phyloP scores from a whole-genome alignment of 92 coral and sea anemone genomes.

The Porites rus region DNA sequence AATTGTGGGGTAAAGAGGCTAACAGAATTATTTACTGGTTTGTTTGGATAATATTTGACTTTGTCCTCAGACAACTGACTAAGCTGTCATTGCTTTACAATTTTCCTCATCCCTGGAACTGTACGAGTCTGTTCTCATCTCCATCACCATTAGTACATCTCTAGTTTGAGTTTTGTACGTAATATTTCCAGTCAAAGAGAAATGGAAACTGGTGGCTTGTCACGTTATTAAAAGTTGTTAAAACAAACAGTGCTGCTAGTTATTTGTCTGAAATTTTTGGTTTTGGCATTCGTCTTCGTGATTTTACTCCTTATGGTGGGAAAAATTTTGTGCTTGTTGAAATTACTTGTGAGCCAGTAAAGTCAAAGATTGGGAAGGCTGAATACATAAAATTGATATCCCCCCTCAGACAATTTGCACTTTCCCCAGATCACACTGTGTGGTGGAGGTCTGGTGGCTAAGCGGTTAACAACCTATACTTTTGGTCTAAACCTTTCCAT shows the following conservation, averaged over 20 bases:
- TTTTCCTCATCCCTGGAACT: background rate
- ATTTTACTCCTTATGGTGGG: too few species aligned
- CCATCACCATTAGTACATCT: background rate
- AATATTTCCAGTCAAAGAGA: background rate
- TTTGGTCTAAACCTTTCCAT: too few species aligned
- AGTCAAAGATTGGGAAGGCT: too few species aligned
- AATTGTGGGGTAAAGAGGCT: conserved; percentile 1
- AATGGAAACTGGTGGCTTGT: conserved; percentile 5
- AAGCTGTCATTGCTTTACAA: background rate
- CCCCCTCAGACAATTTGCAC: too few species aligned
- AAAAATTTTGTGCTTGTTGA: too few species aligned
- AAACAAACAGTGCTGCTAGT: background rate
- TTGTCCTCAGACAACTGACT: background rate
- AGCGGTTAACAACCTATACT: too few species aligned
- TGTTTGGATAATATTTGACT: too few species aligned
- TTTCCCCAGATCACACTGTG: too few species aligned
- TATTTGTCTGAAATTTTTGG: background rate
- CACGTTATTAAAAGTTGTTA: conserved; percentile 27
- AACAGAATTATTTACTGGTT: background rate
- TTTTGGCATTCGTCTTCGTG: too few species aligned
- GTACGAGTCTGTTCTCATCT: background rate
- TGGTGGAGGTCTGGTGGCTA: too few species aligned
- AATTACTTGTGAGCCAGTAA: too few species aligned
- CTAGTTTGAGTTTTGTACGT: background rate
- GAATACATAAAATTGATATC: too few species aligned